These are phyloP conservation scores for Notiomystis cincta DNA, from an alignment of 2,113 vertebrate species.

Conservation along the genomic window DNA sequence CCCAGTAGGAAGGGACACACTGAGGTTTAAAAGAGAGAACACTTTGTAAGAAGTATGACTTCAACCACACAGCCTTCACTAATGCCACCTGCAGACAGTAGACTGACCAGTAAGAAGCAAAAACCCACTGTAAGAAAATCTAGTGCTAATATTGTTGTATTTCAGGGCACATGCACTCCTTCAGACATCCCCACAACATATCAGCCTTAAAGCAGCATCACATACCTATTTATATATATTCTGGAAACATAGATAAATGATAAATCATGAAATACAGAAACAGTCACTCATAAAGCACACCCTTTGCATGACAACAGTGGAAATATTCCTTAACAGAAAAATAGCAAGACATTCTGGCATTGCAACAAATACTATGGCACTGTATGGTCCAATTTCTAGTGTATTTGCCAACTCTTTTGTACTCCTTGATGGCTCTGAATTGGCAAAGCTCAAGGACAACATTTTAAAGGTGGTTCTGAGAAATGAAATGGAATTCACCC, in stretches of 20 bases:
- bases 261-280: neutral
- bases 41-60: neutral
- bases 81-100: neutral
- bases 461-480: neutral
- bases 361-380: neutral
- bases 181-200: neutral
- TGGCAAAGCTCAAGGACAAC: neutral
- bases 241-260: neutral
- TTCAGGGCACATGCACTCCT: neutral
- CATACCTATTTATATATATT: neutral
- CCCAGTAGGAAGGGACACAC: neutral
- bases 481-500: neutral
- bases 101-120: neutral
- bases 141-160: neutral
- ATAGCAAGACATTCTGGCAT: neutral
- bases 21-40: neutral
- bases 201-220: neutral
- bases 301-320: neutral
- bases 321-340: neutral
- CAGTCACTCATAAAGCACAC: neutral
- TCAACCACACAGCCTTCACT: neutral
- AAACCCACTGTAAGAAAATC: neutral
- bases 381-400: neutral
- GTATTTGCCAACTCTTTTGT: neutral
- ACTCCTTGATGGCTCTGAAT: neutral